Conservation (phyloP, 92 coral and sea anemone genomes). For the Epizoanthus scotinus region DNA sequence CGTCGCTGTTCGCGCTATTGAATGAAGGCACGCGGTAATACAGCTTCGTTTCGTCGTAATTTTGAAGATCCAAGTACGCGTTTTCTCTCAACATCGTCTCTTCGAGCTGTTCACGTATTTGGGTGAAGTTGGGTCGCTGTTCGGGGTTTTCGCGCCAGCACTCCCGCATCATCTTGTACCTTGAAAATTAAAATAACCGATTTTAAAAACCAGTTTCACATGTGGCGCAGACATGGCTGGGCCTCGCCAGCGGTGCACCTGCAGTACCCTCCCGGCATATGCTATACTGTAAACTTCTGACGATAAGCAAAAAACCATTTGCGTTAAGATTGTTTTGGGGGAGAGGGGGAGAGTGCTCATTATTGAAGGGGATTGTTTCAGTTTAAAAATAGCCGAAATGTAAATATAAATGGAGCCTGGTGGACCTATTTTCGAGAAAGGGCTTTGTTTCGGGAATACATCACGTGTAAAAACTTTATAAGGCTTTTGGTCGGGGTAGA, state of each 20-base stretch:
- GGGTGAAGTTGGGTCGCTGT: conserved; percentile 65
- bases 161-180: conserved; percentile 68
- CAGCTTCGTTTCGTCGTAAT: conserved; percentile 66
- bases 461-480: no score
- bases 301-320: no score
- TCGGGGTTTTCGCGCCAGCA: conserved; percentile 79
- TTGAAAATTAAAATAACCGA: background rate
- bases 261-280: background rate
- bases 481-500: no score
- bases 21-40: conserved; percentile 84
- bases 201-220: no score
- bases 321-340: background rate
- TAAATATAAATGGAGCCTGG: no score
- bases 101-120: conserved; percentile 59
- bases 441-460: no score
- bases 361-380: no score
- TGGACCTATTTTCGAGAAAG: no score
- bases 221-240: no score
- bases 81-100: conserved; percentile 72
- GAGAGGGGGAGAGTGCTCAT: no score
- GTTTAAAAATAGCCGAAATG: no score
- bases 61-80: conserved; percentile 75
- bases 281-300: background rate
- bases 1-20: conserved; percentile 50
- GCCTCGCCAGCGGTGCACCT: no score